Evolutionary conservation across 2,888 invertebrate genomes (phyloP).

Genomic region (Dysmachus trigonus): DNA sequence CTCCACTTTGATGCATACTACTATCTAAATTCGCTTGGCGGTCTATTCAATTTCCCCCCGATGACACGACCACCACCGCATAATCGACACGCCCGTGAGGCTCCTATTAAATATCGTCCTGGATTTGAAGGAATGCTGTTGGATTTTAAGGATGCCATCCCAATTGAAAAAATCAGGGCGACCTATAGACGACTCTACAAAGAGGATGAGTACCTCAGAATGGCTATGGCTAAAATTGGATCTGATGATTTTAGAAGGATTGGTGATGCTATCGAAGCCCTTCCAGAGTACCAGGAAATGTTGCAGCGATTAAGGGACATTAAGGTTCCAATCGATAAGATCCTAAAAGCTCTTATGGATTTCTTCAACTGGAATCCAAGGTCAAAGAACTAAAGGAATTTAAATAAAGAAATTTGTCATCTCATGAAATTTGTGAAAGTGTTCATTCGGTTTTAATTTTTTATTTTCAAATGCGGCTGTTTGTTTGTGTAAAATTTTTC

Average conservation of each 20-base stretch:
- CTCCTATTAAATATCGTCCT: not conserved
- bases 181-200: slow-evolving; percentile 24
- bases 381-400: not conserved
- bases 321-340: slow-evolving; percentile 40
- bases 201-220: slow-evolving; percentile 44
- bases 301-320: slow-evolving; percentile 30
- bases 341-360: slow-evolving; percentile 42
- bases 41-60: slow-evolving; percentile 42
- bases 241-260: slow-evolving; percentile 47
- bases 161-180: slow-evolving; percentile 33
- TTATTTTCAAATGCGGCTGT: not conserved
- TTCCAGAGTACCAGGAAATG: slow-evolving; percentile 43
- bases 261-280: slow-evolving; percentile 48
- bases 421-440: not conserved
- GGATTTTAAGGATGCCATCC: slow-evolving; percentile 42
- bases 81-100: not conserved
- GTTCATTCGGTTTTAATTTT: not conserved
- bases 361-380: slow-evolving; percentile 46
- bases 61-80: slow-evolving; percentile 43
- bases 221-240: slow-evolving; percentile 46
- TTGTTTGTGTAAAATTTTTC: not conserved
- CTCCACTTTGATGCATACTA: slow-evolving; percentile 47
- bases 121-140: slow-evolving; percentile 46
- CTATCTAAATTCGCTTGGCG: slow-evolving; percentile 48
- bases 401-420: not conserved